Evolutionary conservation across 2,113 vertebrate species (phyloP).

Genomic region (Lethenteron camtschaticum): DNA sequence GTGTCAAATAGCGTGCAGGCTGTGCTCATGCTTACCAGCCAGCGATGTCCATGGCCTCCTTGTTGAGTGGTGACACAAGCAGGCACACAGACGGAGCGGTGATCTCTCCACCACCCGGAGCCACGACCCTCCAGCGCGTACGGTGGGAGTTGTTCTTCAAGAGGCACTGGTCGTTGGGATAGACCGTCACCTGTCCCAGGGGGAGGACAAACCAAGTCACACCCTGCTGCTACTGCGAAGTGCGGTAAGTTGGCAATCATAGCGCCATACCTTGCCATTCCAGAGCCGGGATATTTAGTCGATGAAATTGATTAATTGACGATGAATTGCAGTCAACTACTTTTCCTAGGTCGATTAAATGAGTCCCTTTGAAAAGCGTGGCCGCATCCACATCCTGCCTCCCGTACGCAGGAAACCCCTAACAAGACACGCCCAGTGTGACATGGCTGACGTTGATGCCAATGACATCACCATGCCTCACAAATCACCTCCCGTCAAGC

Average conservation of each 20-base stretch:
- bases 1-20: too few relatives aligned
- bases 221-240: background rate
- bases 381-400: too few relatives aligned
- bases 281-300: background rate
- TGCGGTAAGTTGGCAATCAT: background rate
- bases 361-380: background rate
- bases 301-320: background rate
- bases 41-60: slow-evolving; percentile 46
- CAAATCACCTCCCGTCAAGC: too few relatives aligned
- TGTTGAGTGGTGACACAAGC: slow-evolving; percentile 56
- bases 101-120: slow-evolving; percentile 30
- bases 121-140: slow-evolving; percentile 31
- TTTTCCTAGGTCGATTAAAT: background rate
- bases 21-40: slow-evolving; percentile 24
- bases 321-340: background rate
- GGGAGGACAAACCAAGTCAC: background rate
- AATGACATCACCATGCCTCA: too few relatives aligned
- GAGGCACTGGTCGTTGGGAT: slow-evolving; percentile 48
- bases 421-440: too few relatives aligned
- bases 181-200: slow-evolving; percentile 33
- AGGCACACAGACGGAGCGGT: slow-evolving; percentile 62
- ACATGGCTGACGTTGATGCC: too few relatives aligned
- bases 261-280: background rate
- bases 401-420: too few relatives aligned
- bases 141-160: slow-evolving; percentile 57